A percentile compares a stretch with the other conserved stretches of the same genome.
phyloP scores from a whole-genome alignment of 1,140 invertebrate genomes.

The Vanessa tameamea region DNA sequence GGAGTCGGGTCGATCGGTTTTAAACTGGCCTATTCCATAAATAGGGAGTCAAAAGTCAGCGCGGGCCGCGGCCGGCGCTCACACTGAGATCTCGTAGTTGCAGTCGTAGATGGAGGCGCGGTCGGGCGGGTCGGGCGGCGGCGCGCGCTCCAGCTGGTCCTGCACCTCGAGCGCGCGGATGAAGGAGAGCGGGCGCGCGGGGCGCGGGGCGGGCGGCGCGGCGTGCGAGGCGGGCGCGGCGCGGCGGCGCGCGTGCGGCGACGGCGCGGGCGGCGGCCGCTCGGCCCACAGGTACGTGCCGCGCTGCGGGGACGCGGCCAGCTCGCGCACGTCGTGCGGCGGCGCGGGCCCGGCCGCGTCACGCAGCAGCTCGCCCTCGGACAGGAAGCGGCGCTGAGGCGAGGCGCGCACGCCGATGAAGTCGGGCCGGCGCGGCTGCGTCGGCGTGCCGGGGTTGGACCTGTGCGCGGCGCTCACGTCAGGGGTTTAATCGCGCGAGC shows the following conservation, averaged over 20 bases:
- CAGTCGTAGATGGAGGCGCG: constrained; percentile 95
- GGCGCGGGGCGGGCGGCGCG: constrained; percentile 82
- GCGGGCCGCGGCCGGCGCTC: constrained; percentile 39
- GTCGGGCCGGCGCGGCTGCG: constrained; percentile 90
- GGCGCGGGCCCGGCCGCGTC: constrained; percentile 83
- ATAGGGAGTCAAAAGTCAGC: constrained; percentile 37
- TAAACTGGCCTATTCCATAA: constrained; percentile 34
- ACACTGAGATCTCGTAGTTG: constrained; percentile 97
- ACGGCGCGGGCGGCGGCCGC: constrained; percentile 59
- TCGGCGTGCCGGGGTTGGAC: constrained; percentile 94
- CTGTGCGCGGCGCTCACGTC: constrained; percentile 82
- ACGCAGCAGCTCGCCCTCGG: constrained; percentile 91
- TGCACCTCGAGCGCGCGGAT: constrained; percentile 95
- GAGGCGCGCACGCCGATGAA: constrained; percentile 87
- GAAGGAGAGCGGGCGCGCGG: constrained; percentile 93
- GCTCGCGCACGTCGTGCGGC: constrained; percentile 90
- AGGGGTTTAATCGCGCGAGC: constrained; percentile 78
- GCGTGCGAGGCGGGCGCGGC: constrained; percentile 78
- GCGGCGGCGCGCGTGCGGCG: constrained; percentile 51
- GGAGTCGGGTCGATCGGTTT: constrained; percentile 8
- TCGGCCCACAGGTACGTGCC: constrained; percentile 82
- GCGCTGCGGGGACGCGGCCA: constrained; percentile 84
- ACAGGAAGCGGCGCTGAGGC: constrained; percentile 91
- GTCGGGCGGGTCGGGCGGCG: constrained; percentile 87
- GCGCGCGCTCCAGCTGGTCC: constrained; percentile 86